These are phyloP conservation scores for Aphodius granarius DNA, from an alignment of 2,888 invertebrate species.

Conservation along the genomic window DNA sequence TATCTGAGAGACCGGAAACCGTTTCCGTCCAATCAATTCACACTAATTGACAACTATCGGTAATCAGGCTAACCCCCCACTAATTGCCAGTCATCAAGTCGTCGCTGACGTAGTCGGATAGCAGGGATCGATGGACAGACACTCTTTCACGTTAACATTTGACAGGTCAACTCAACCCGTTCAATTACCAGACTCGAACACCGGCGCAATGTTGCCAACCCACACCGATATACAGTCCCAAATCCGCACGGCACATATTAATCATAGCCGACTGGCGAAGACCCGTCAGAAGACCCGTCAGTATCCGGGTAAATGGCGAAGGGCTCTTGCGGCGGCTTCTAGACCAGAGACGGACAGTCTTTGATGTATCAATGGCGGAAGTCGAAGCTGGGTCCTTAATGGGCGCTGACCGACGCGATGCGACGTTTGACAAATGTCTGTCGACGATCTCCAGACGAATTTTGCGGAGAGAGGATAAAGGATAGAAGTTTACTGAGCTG, in stretches of 20 bases:
- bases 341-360: neutral
- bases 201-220: neutral
- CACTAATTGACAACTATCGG: neutral
- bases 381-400: neutral
- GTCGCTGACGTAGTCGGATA: neutral
- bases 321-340: neutral
- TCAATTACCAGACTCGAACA: neutral
- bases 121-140: neutral
- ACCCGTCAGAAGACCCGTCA: neutral
- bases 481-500: neutral
- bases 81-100: neutral
- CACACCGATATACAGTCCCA: neutral
- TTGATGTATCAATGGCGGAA: neutral
- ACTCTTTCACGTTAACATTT: neutral
- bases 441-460: neutral
- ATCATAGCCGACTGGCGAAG: neutral
- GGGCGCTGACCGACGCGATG: neutral
- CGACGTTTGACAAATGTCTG: neutral
- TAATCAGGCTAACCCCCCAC: neutral
- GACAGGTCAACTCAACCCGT: neutral
- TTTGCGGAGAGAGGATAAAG: neutral
- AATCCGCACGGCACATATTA: neutral
- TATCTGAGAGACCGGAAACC: neutral
- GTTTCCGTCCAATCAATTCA: neutral
- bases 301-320: neutral